A percentile compares a stretch with the other conserved stretches of the same genome.
Conservation (phyloP, 2,113 vertebrate genomes). For the Corythaeola cristata region DNA sequence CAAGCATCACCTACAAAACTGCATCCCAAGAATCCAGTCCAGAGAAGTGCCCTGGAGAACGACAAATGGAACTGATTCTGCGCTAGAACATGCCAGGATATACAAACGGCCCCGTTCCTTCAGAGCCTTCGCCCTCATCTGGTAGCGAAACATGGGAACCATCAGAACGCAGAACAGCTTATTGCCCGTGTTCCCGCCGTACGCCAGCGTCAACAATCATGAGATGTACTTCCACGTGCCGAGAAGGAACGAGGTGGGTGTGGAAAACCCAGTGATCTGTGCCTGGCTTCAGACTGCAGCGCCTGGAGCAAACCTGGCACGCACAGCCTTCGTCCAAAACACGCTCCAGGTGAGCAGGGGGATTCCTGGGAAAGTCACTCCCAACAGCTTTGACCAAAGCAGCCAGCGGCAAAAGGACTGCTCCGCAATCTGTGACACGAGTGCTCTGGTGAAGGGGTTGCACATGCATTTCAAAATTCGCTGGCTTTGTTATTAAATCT, state of each 20-base stretch:
- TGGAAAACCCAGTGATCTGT: background rate
- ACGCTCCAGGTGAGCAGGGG: background rate
- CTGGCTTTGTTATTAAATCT: background rate
- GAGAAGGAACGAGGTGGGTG: background rate
- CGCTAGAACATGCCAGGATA: background rate
- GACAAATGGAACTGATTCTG: background rate
- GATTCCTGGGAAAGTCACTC: background rate
- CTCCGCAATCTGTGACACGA: background rate
- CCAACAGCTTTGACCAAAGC: background rate
- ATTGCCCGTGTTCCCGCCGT: background rate
- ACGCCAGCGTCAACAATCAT: background rate
- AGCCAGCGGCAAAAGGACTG: background rate
- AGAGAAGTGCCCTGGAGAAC: background rate
- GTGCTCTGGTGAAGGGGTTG: background rate
- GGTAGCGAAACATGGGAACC: background rate
- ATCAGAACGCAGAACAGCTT: background rate
- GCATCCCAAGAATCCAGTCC: background rate
- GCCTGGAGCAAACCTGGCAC: background rate
- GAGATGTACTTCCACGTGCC: fast-evolving
- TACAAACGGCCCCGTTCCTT: fast-evolving
- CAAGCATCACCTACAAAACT: background rate
- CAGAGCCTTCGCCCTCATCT: background rate
- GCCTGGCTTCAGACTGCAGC: background rate
- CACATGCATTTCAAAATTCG: background rate
- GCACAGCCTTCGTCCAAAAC: background rate